phyloP scores from a whole-genome alignment of 1,140 invertebrate genomes.

The Metaphire vulgaris region DNA sequence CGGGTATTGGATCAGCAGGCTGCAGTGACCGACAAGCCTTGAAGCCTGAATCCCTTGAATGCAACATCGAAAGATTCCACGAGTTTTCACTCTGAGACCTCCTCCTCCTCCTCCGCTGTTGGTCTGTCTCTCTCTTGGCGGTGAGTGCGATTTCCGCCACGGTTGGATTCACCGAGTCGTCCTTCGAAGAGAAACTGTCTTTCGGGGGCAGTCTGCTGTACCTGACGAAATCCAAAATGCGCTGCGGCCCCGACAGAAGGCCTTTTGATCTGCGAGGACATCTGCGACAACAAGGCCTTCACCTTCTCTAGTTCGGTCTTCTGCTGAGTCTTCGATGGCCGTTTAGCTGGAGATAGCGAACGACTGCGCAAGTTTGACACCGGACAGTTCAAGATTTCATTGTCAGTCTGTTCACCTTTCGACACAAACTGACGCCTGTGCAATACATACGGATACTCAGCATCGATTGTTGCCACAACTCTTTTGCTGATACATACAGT shows the following conservation, averaged over 20 bases:
- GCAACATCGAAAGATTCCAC: too few relatives aligned
- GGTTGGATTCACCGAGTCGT: constrained; percentile 6
- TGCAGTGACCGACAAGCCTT: too few relatives aligned
- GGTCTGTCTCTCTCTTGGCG: background rate
- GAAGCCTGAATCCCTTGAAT: background rate
- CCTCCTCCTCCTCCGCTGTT: background rate
- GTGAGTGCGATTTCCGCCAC: background rate
- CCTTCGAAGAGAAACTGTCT: constrained; percentile 20
- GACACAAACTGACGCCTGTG: constrained; percentile 12
- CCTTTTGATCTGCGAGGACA: background rate
- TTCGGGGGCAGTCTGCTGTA: constrained; percentile 12
- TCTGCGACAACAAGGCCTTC: background rate
- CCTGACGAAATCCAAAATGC: constrained; percentile 5
- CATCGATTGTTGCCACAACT: background rate
- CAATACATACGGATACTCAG: constrained; percentile 1
- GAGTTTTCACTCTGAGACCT: too few relatives aligned
- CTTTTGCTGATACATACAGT: background rate
- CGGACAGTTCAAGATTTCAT: background rate
- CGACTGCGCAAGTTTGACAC: background rate
- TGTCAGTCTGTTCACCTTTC: background rate
- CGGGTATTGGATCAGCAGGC: background rate
- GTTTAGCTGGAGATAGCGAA: background rate
- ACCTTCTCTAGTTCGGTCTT: background rate
- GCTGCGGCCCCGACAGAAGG: background rate
- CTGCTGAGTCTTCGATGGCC: background rate